Base-by-base conservation (phyloP, 2,113 vertebrate species). In the Mirounga angustirostris region DNA sequence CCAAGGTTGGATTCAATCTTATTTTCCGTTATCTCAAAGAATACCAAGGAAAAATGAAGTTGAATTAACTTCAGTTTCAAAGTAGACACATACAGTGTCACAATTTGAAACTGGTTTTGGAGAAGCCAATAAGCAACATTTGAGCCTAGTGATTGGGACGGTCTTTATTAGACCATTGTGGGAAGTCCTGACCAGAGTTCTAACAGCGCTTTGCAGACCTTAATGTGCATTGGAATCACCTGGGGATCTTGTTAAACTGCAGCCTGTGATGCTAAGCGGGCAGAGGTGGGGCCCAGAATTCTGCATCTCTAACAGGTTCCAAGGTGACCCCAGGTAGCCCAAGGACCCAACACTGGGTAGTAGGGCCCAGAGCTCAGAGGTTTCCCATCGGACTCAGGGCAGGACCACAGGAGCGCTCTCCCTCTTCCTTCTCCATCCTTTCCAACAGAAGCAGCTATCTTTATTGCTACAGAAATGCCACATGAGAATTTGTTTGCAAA, bases 401-500 rank as follows among this genome's bases (percentile, higher is more conserved):
- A 71, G 12, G 24, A 87, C 30, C 1, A 33, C 21, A 67, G 43
- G 8, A 36, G 24, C 71, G 22, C 19, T 67, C 18, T 12, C 24
- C 14, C 33, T 88, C 67, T 83, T 65, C 7, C 22, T 94, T 28
- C 40, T 85, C 36, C 14, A 54, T 14, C 2, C 22, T 73, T 67
- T 65, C 46, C 63, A 28, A 52, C 26, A 52, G 21, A 22, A 46
- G 7, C 43, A 69, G 7, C 67, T 92, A 6, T 83, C 82, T 90
- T 86, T 92, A 67, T 65, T 85, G 89, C 76, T 88, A 30, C 40
- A 74, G 12, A 91, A 59, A 36, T 78, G 30, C 36, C 52, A 67
- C 5, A 28, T 16, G 50, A 80, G 63, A 59, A 16, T 84, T 95
- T 87, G 33, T 84, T 97, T 93, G 54, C 86, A 95, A 91, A 80